Percentiles rank a stretch among this genome's conserved stretches.
Evolutionary conservation across 37 sponge, comb jelly and placozoan genomes (phyloP).

Genomic region (Diacarnus erythraeanus): DNA sequence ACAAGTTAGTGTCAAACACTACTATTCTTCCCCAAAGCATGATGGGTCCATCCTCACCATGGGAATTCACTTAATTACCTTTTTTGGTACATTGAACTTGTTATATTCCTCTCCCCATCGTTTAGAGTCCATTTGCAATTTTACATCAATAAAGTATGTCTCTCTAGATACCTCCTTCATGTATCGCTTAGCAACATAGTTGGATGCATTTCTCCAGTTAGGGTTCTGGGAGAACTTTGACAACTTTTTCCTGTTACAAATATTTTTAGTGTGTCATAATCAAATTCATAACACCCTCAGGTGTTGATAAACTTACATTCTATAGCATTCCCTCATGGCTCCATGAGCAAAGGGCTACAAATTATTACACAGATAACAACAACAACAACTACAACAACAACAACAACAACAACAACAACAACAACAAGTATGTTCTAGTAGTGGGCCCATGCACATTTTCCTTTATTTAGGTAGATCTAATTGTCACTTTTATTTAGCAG

Average conservation of each 20-base stretch:
- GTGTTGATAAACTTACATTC: constrained; percentile 69
- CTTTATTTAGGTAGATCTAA: too few species aligned
- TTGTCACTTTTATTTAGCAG: too few species aligned
- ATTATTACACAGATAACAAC: too few species aligned
- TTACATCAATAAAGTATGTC: constrained; percentile 77
- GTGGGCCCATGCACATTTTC: too few species aligned
- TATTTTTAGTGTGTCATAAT: neutral
- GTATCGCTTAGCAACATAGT: constrained; percentile 89
- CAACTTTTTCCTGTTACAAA: constrained; percentile 77
- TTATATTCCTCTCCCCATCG: constrained; percentile 88
- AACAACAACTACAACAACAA: too few species aligned
- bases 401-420: too few species aligned
- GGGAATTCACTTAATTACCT: constrained; percentile 33
- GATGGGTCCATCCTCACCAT: neutral
- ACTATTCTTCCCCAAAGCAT: too few species aligned
- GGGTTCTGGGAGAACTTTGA: constrained; percentile 75
- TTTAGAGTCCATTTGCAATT: constrained; percentile 95
- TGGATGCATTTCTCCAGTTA: constrained; percentile 83
- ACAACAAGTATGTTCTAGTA: too few species aligned
- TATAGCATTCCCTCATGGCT: constrained; percentile 90
- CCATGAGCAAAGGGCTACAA: constrained; percentile 84
- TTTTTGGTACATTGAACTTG: constrained; percentile 80
- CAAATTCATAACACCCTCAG: too few species aligned
- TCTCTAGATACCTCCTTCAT: constrained; percentile 53
- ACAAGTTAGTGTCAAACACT: too few species aligned